Base-by-base conservation (phyloP, 2,888 invertebrate species). In the Tetragonula carbonaria region DNA sequence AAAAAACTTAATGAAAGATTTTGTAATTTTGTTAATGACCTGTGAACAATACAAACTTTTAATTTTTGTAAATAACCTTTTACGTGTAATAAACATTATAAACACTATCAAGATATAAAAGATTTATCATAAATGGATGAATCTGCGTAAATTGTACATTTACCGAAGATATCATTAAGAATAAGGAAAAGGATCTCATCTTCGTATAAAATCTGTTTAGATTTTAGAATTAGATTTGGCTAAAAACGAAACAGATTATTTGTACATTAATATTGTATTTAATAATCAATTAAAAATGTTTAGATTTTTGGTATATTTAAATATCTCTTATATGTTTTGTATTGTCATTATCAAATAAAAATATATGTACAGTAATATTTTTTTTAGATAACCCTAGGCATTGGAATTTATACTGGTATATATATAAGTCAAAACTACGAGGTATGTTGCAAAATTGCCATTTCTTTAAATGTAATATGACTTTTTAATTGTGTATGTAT, bases 391-490 rank as follows among this genome's bases (percentile, higher is more conserved):
- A 96, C 96, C 75, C 96, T 97, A 93, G 95, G 96, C 28, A 91
- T 96, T 84, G 97, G 97, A 45, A 93, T 97, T 55, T 97, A 97
- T 93, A 95, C 97, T 67, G 97, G 97, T 53, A 95, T 97, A 77
- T 97, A 97, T 92, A 90, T 97, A 88, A 96, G 96, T 90, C 97
- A 97, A 95, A 97, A 97, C 94, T 97, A 97, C 95, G 96, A 97
- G 95, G 97, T 97, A 95, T 78, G 38, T 55, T 62, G 28, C 45
- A 53, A 59, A 16, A 57, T 33, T 66, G 38, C 51, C 5, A 50
- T 59, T 71, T 70, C 55, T 59, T 57, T 55, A 38, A 38, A 66
- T 3, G 13, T 38, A 38, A 66, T 38, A n/a, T n/a, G n/a, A 21
- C 2, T 33, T 18, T 16, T 11, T 28, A 21, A 51, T 11, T 14